Conservation (phyloP, 1,140 invertebrate species). For the Chelonus insularis region DNA sequence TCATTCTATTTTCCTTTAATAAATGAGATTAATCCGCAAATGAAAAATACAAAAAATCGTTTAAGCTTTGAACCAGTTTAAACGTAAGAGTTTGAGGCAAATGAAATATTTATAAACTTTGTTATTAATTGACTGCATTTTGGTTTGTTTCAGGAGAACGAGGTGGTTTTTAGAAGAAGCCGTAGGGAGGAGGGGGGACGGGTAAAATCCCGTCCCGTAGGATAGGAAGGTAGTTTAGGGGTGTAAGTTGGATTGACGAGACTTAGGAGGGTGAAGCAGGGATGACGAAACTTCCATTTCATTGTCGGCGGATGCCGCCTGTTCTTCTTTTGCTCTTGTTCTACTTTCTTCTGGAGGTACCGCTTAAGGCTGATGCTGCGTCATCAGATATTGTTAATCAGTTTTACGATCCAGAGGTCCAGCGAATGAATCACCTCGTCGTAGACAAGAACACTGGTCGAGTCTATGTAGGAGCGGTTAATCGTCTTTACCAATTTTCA, state of each 20-base stretch:
- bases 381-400: conserved; percentile 67
- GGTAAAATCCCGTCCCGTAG: conserved; percentile 35
- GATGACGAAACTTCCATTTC: conserved; percentile 13
- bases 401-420: conserved; percentile 66
- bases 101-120: background rate
- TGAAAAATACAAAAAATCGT: too few relatives aligned
- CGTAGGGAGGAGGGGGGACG: conserved; percentile 18
- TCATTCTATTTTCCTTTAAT: conserved; percentile 1
- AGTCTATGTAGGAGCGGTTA: conserved; percentile 92
- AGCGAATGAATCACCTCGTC: conserved; percentile 82
- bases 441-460: conserved; percentile 90
- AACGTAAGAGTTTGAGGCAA: too few relatives aligned
- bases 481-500: conserved; percentile 89
- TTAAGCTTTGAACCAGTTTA: too few relatives aligned
- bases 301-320: conserved; percentile 20
- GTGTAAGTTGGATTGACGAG: conserved; percentile 35
- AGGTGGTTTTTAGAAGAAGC: conserved; percentile 6
- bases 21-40: background rate
- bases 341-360: conserved; percentile 54
- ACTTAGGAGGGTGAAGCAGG: conserved; percentile 22
- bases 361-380: conserved; percentile 42
- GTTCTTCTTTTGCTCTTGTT: conserved; percentile 31
- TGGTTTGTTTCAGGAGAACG: conserved; percentile 11
- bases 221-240: conserved; percentile 42
- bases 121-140: background rate